These are phyloP conservation scores for Grammomys surdaster DNA, from an alignment of 2,113 vertebrate species.

Conservation along the genomic window DNA sequence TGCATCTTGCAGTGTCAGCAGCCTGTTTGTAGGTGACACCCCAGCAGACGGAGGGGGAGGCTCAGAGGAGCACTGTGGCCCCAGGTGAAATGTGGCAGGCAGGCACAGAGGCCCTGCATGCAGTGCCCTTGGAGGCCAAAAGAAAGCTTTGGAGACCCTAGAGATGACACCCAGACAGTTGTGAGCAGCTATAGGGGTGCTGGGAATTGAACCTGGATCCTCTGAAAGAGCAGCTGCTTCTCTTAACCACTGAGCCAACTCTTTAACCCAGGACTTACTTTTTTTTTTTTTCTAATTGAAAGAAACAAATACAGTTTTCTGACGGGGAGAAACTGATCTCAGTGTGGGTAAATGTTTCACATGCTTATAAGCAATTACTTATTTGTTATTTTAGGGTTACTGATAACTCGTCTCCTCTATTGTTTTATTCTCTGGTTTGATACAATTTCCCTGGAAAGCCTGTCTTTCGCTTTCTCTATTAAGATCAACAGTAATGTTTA, in stretches of 20 bases:
- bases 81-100: background rate
- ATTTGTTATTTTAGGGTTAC: slow-evolving; percentile 43
- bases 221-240: background rate
- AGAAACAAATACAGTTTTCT: slow-evolving; percentile 51
- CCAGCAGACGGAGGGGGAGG: background rate
- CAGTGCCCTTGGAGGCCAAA: background rate
- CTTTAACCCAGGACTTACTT: background rate
- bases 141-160: background rate
- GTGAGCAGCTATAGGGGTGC: background rate
- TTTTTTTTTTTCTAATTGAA: slow-evolving; percentile 22
- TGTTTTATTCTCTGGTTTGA: slow-evolving; percentile 42
- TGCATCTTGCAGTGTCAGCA: background rate
- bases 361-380: slow-evolving; percentile 20
- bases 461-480: slow-evolving; percentile 25
- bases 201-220: background rate
- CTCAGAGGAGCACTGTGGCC: background rate
- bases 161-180: background rate
- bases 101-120: background rate
- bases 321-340: slow-evolving; percentile 26
- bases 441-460: background rate
- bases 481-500: background rate
- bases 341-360: slow-evolving; percentile 26
- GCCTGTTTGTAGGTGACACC: background rate
- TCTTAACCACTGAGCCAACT: background rate
- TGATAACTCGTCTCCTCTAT: background rate